Evolutionary conservation across 2,888 invertebrate genomes (phyloP).

Genomic region (Neoscelio sp.): DNA sequence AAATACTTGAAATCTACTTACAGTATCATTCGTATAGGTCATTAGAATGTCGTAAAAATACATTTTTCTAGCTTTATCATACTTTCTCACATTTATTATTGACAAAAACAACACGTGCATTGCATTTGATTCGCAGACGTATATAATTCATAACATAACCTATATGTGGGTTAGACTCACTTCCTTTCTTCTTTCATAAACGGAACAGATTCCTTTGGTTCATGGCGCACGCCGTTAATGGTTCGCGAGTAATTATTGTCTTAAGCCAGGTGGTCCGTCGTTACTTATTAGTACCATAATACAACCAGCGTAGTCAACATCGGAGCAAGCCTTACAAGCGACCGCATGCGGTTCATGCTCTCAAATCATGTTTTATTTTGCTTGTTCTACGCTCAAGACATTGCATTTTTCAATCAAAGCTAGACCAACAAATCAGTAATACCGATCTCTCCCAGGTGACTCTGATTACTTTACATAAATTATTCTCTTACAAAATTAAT

Average conservation of each 20-base stretch:
- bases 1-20: too few species aligned
- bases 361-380: constrained; percentile 38
- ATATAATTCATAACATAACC: constrained; percentile 23
- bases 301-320: constrained; percentile 53
- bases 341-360: constrained; percentile 47
- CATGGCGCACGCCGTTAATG: constrained; percentile 77
- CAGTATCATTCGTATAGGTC: too few species aligned
- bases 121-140: neutral
- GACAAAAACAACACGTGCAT: neutral
- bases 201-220: constrained; percentile 64
- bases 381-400: constrained; percentile 16
- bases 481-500: constrained; percentile 21
- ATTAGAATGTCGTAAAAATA: too few species aligned
- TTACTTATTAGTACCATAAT: constrained; percentile 75
- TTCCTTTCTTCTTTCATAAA: constrained; percentile 42
- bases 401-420: constrained; percentile 42
- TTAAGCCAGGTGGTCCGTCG: constrained; percentile 79
- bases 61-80: too few species aligned
- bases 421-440: constrained; percentile 49
- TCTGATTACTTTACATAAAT: constrained; percentile 46
- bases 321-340: constrained; percentile 39
- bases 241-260: constrained; percentile 78
- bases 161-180: constrained; percentile 19
- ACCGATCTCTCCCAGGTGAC: constrained; percentile 14
- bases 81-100: neutral